phyloP scores from a whole-genome alignment of 2,888 invertebrate species.

The Lochmaea crataegi region DNA sequence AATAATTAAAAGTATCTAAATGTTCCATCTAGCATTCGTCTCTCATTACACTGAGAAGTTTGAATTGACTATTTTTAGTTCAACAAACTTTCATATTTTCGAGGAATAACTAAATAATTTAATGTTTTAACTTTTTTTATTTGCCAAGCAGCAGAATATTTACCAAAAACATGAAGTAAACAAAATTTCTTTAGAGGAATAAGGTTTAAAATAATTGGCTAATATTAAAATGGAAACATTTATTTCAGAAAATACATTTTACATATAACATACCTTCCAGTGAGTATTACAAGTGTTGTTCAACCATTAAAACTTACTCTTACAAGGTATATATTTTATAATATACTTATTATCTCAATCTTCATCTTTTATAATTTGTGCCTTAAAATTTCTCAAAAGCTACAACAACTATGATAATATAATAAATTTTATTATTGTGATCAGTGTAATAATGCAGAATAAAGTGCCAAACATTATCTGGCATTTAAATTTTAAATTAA shows the following conservation, averaged over 20 bases:
- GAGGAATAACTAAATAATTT: too few species aligned
- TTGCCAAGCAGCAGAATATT: too few species aligned
- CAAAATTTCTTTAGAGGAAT: too few species aligned
- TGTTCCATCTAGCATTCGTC: too few species aligned
- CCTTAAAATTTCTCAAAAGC: neutral
- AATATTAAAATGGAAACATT: conserved; percentile 37
- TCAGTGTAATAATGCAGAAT: neutral
- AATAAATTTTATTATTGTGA: neutral
- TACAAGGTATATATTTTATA: too few species aligned
- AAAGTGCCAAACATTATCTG: neutral
- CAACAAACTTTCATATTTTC: too few species aligned
- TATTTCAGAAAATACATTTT: conserved; percentile 45
- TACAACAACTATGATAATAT: neutral
- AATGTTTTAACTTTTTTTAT: too few species aligned
- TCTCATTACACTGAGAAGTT: too few species aligned
- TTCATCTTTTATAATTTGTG: neutral
- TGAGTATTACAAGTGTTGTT: conserved; percentile 34
- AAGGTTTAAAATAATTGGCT: neutral
- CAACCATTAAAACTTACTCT: conserved; percentile 1
- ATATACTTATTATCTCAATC: too few species aligned
- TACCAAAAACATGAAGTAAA: too few species aligned
- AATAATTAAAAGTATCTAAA: too few species aligned
- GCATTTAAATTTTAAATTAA: neutral
- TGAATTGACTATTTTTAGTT: too few species aligned
- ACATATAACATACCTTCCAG: conserved; percentile 34